These are phyloP conservation scores for Drosophila anomalata DNA, from an alignment of 2,888 invertebrate genomes.

Conservation along the genomic window DNA sequence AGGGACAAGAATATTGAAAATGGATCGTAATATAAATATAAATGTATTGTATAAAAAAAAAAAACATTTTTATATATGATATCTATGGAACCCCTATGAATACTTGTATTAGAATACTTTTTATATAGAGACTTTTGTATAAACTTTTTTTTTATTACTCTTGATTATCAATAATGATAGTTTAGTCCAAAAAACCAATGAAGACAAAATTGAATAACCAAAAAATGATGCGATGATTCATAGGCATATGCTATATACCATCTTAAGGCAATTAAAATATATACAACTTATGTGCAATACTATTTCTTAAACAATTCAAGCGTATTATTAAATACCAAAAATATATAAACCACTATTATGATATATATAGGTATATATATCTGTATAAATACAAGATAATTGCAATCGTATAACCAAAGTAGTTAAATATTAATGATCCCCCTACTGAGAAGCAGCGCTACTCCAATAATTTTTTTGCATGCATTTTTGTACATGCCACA, in stretches of 20 bases:
- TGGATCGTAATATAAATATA: slow-evolving; percentile 20
- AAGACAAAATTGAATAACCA: slow-evolving; percentile 44
- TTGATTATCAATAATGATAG: slow-evolving; percentile 45
- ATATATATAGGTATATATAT: slow-evolving; percentile 26
- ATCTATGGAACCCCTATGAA: slow-evolving; percentile 39
- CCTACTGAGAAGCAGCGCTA: slow-evolving; percentile 1
- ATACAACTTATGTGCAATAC: slow-evolving; percentile 72
- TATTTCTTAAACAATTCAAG: slow-evolving; percentile 62
- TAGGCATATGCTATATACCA: slow-evolving; percentile 22
- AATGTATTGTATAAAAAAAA: slow-evolving; percentile 32
- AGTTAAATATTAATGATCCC: slow-evolving; percentile 58
- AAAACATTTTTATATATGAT: slow-evolving; percentile 35
- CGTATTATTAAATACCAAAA: slow-evolving; percentile 37
- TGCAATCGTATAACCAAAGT: slow-evolving; percentile 65
- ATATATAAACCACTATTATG: slow-evolving; percentile 39
- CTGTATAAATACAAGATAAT: slow-evolving; percentile 47
- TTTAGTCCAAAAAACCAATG: slow-evolving; percentile 44
- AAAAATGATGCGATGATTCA: slow-evolving; percentile 6
- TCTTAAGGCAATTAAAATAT: slow-evolving; percentile 48
- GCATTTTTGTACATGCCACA: slow-evolving; percentile 34
- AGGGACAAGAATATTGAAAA: slow-evolving; percentile 19
- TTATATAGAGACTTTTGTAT: slow-evolving; percentile 79
- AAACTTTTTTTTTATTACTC: slow-evolving; percentile 66
- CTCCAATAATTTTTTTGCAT: slow-evolving; percentile 30
- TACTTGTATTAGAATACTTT: slow-evolving; percentile 70